A percentile compares a stretch with the other conserved stretches of the same genome.
These are phyloP conservation scores for Megaustenia siamemsis DNA, from an alignment of 2,888 invertebrate species.

Conservation along the genomic window DNA sequence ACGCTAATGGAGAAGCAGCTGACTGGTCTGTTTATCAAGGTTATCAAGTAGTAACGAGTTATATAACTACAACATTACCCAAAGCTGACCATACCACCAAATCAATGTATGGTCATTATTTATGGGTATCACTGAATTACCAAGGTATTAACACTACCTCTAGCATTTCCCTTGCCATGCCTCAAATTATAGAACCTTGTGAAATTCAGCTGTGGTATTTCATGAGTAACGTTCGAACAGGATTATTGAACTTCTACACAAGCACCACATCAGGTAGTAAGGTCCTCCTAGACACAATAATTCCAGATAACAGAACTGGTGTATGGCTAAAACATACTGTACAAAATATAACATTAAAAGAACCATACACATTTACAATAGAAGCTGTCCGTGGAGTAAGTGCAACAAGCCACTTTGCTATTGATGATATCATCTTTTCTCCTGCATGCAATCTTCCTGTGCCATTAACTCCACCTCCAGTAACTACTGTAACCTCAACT, in stretches of 20 bases:
- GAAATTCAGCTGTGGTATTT: conserved; percentile 73
- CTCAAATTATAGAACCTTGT: conserved; percentile 62
- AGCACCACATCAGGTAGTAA: background rate
- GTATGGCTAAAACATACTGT: conserved; percentile 68
- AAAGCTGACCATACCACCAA: conserved; percentile 71
- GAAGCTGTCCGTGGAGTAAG: conserved; percentile 74
- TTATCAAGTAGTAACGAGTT: conserved; percentile 45
- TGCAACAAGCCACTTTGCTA: conserved; percentile 72
- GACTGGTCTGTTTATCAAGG: conserved; percentile 69
- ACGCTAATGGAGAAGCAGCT: conserved; percentile 64
- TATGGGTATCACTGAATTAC: conserved; percentile 63
- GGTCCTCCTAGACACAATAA: conserved; percentile 12
- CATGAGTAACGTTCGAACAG: conserved; percentile 3
- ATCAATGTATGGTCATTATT: conserved; percentile 72
- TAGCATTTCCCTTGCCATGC: conserved; percentile 62
- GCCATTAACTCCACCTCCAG: conserved; percentile 57
- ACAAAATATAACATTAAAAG: conserved; percentile 60
- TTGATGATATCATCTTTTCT: conserved; percentile 76
- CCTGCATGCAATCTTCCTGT: conserved; percentile 69
- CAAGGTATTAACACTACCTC: conserved; percentile 62
- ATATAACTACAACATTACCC: conserved; percentile 67
- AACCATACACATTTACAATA: conserved; percentile 72
- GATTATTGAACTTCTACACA: conserved; percentile 5
- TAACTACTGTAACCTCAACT: conserved; percentile 51
- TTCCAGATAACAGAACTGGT: conserved; percentile 51